Conservation (phyloP, 1,140 invertebrate genomes). For the Acyrthosiphon pisum region DNA sequence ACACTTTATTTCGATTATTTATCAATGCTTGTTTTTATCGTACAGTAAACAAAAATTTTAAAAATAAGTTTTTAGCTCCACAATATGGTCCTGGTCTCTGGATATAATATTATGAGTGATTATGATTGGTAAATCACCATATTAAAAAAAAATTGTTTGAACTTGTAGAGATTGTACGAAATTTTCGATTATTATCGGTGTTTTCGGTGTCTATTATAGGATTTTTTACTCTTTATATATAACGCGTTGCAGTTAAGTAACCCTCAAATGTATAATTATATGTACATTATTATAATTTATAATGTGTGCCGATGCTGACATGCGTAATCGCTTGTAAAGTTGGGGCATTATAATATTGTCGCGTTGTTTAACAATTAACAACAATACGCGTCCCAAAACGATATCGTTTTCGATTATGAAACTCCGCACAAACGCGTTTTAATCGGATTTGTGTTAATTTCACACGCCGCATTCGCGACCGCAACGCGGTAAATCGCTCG, state of each 20-base stretch:
- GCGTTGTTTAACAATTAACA: not conserved
- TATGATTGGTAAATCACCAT: not conserved
- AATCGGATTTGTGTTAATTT: constrained; percentile 5
- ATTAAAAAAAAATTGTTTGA: not conserved
- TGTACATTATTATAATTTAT: not conserved
- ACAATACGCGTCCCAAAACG: not conserved
- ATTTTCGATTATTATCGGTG: no score
- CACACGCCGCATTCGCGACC: not conserved
- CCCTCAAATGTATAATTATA: not conserved
- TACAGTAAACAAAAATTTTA: no score
- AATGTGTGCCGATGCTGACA: not conserved
- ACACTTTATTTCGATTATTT: not conserved
- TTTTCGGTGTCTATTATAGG: not conserved
- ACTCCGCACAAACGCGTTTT: not conserved
- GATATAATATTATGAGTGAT: not conserved
- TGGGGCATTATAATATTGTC: not conserved
- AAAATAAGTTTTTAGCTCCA: not conserved
- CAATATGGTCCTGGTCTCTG: not conserved
- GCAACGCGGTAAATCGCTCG: not conserved
- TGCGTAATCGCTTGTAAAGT: not conserved
- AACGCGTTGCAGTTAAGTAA: not conserved
- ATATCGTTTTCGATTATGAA: constrained; percentile 5
- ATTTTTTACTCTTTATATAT: not conserved
- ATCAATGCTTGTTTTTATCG: not conserved
- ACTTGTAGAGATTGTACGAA: no score